Conservation (phyloP, 1,140 invertebrate genomes). For the honey bee (Apis mellifera) region DNA sequence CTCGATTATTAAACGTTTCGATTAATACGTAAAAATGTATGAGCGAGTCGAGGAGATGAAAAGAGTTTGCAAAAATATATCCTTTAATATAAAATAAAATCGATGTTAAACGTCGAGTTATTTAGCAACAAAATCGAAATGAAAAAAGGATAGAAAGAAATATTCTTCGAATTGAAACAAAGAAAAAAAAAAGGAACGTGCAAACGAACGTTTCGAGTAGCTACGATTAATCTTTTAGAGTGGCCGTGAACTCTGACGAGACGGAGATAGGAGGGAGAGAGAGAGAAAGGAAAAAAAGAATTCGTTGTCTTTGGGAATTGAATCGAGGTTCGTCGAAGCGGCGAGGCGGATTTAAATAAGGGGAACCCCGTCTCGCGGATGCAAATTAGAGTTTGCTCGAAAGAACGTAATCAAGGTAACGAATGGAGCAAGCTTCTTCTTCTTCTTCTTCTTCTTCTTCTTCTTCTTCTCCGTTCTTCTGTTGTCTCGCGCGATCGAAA, state of each 20-base stretch:
- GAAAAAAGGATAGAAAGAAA: too few relatives aligned
- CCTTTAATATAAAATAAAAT: too few relatives aligned
- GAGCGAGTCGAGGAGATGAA: too few relatives aligned
- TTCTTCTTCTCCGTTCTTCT: neutral
- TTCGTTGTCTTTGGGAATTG: slow-evolving; percentile 41
- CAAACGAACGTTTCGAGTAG: neutral
- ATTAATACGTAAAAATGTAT: too few relatives aligned
- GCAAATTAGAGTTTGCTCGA: slow-evolving; percentile 46
- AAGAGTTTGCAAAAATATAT: too few relatives aligned
- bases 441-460: neutral
- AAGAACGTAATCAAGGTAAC: slow-evolving; percentile 46
- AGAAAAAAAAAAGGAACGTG: neutral
- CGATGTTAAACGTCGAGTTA: too few relatives aligned
- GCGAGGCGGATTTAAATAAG: slow-evolving; percentile 39
- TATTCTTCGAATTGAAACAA: too few relatives aligned
- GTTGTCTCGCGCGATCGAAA: slow-evolving; percentile 43
- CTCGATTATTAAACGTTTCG: too few relatives aligned
- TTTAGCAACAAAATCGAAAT: neutral
- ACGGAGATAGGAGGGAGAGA: neutral
- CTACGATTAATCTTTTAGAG: slow-evolving; percentile 37
- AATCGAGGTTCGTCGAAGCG: slow-evolving; percentile 15
- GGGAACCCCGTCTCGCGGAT: slow-evolving; percentile 44
- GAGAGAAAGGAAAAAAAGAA: neutral
- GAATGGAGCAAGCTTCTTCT: slow-evolving; percentile 25
- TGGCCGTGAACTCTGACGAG: neutral